phyloP scores from a whole-genome alignment of 2,797 vertebrate genomes.

The Ctenochaetus hawaiiensis region DNA sequence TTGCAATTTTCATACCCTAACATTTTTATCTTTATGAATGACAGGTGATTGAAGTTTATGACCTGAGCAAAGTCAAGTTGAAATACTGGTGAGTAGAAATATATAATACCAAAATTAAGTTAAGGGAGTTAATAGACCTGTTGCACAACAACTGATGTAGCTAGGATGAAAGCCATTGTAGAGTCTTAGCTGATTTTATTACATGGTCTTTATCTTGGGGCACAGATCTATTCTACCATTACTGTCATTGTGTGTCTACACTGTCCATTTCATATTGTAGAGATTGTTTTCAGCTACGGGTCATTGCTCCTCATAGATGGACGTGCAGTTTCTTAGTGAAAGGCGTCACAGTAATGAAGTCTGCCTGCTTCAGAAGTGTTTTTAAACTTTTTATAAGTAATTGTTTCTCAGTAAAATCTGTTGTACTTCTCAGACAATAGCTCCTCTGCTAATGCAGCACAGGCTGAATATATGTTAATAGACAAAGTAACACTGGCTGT shows the following conservation, averaged over 20 bases:
- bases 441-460: slow-evolving; percentile 33
- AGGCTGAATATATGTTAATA: slow-evolving; percentile 22
- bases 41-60: slow-evolving; percentile 99
- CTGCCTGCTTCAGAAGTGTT: slow-evolving; percentile 22
- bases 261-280: slow-evolving; percentile 75
- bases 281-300: slow-evolving; percentile 92
- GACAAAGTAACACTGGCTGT: slow-evolving; percentile 15
- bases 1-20: background rate
- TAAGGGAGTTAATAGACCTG: background rate
- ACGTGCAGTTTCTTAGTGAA: slow-evolving; percentile 43
- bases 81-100: slow-evolving; percentile 96
- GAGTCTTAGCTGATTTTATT: background rate
- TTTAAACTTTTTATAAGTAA: slow-evolving; percentile 8
- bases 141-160: background rate
- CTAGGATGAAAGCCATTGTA: background rate
- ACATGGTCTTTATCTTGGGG: background rate
- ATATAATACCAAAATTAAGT: background rate
- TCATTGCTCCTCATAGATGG: slow-evolving; percentile 90
- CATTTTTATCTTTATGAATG: slow-evolving; percentile 49
- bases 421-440: slow-evolving; percentile 15
- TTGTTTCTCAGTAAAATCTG: slow-evolving; percentile 18
- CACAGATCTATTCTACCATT: background rate
- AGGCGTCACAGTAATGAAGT: slow-evolving; percentile 15
- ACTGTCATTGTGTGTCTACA: background rate
- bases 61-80: slow-evolving; percentile 99